A percentile compares a stretch with the other conserved stretches of the same genome.
These are phyloP conservation scores for Caenorhabditis virilis DNA, from an alignment of 2,888 invertebrate species.

Conservation along the genomic window DNA sequence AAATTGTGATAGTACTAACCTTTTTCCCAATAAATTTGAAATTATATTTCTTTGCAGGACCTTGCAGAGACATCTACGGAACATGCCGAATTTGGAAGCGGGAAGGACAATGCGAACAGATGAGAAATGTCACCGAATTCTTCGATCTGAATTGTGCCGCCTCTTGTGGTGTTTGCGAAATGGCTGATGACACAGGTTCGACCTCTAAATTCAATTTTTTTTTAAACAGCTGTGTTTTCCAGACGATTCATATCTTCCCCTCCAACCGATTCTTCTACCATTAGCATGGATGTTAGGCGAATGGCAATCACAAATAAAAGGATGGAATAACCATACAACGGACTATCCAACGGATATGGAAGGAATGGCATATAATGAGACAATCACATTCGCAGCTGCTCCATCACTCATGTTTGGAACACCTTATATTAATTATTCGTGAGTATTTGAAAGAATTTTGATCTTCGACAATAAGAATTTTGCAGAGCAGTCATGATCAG, in stretches of 20 bases:
- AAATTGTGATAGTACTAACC: conserved; percentile 52
- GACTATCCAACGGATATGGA: conserved; percentile 50
- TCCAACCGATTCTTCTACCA: conserved; percentile 50
- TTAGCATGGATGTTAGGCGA: conserved; percentile 51
- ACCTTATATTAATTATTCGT: conserved; percentile 53
- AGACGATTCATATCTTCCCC: conserved; percentile 29
- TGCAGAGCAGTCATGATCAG: conserved; percentile 35
- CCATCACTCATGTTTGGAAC: conserved; percentile 51
- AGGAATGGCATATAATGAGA: conserved; percentile 45
- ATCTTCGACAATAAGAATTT: not conserved
- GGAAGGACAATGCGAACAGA: conserved; percentile 51
- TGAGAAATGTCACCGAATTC: conserved; percentile 43
- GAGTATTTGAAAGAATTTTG: conserved; percentile 6
- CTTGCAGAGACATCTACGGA: conserved; percentile 52
- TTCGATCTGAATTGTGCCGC: conserved; percentile 55
- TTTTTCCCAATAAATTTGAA: no score
- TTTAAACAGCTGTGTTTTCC: conserved; percentile 1
- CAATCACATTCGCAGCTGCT: conserved; percentile 43
- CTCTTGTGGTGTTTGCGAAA: conserved; percentile 37
- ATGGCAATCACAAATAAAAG: conserved; percentile 45
- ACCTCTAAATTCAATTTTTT: not conserved
- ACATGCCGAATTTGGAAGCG: conserved; percentile 53
- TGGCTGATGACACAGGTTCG: conserved; percentile 20
- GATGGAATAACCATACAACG: conserved; percentile 42
- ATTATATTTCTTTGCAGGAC: no score